phyloP scores from a whole-genome alignment of 2,797 vertebrate species.

The Ctenopoma kingsleyae region DNA sequence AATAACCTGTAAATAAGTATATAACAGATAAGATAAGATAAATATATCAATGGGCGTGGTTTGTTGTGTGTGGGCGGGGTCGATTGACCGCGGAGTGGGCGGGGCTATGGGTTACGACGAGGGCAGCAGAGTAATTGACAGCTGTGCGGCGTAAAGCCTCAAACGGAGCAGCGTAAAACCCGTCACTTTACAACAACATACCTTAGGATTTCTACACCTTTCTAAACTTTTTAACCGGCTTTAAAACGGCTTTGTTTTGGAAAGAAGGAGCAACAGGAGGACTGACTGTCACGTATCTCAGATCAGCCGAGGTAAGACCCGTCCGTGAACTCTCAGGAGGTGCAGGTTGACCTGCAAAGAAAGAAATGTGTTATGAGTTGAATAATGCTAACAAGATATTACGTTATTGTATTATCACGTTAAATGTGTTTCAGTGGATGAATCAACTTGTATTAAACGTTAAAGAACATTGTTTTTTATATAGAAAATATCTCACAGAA shows the following conservation, averaged over 20 bases:
- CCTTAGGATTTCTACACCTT: not conserved
- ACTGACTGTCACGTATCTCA: not conserved
- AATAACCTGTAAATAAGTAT: too few relatives aligned
- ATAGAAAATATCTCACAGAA: too few relatives aligned
- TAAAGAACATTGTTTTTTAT: too few relatives aligned
- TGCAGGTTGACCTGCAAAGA: not conserved
- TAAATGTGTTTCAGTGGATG: too few relatives aligned
- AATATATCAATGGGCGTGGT: too few relatives aligned
- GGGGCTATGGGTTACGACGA: slow-evolving; percentile 14
- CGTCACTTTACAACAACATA: not conserved
- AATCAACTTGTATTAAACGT: too few relatives aligned
- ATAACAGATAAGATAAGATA: too few relatives aligned
- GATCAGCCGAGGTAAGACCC: slow-evolving; percentile 41
- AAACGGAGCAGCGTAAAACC: slow-evolving; percentile 3
- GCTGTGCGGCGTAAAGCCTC: slow-evolving; percentile 59
- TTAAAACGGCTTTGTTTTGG: not conserved
- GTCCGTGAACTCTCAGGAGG: not conserved
- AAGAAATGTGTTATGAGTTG: too few relatives aligned
- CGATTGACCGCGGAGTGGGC: accelerated
- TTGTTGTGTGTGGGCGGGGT: slow-evolving; percentile 32
- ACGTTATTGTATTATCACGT: too few relatives aligned
- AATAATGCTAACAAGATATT: too few relatives aligned
- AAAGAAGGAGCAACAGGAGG: slow-evolving; percentile 5
- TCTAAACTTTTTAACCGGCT: not conserved
- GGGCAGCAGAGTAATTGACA: slow-evolving; percentile 63